Evolutionary conservation across 92 coral and sea anemone genomes (phyloP), one percentile per base, ranked within the genome.

Genomic region (Phenganax stokvisi): DNA sequence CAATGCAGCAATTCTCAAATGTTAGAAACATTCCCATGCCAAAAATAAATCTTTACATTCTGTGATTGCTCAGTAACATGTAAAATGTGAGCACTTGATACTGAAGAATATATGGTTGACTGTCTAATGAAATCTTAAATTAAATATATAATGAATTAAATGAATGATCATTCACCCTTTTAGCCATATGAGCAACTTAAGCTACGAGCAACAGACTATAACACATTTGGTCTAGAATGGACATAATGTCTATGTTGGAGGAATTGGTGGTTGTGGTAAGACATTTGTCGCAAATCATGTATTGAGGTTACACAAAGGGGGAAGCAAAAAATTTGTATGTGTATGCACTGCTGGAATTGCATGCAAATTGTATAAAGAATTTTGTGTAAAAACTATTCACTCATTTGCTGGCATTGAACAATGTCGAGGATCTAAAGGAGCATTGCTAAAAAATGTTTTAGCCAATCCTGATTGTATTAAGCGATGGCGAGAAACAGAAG

Each of bases 401-500:
- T 20, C 70, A 1, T 37, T 37, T 37, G 47, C 47, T 37, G 47
- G 47, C 47, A 37, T 37, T 37, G 9, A 0, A 9, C 47, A 20
- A 20, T 20, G 37, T 7, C 31, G 9, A 7, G 70, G 70, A n/a
- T 59, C 20, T n/a, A 66, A 67, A 6, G 71, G 81, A 51, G 6
- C 27, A 31, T 52, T 85, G 17, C 54, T 82, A 29, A 52, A 72
- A 11, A 75, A 79, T 30, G 86, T 85, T 1, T 6, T 77, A 62
- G 61, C 54, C 1, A 87, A 80, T 30, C 7, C 63, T 2, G 87
- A 75, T 0, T 82, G 85, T 52, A 57, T 76, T 6, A 17, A 54
- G 47, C 76, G 85, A 69, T 86, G 89, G 87, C 13, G 67, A 57
- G 72, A 80, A 8, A 87, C 88, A 0, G 86, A 84, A 6, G 85